Conservation (phyloP, 2,888 invertebrate genomes). For the Chironomus riparius region DNA sequence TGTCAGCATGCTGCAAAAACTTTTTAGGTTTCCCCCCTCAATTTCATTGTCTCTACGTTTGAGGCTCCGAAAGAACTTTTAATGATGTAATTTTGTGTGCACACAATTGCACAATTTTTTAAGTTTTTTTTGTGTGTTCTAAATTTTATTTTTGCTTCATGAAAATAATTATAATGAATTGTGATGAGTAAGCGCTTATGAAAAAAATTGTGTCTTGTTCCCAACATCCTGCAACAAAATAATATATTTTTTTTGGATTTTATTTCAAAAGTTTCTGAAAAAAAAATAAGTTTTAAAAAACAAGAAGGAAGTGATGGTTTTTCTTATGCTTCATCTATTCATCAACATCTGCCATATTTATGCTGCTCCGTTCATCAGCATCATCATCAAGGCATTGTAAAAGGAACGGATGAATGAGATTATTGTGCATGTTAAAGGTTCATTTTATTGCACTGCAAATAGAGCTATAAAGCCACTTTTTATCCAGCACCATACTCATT, state of each 20-base stretch:
- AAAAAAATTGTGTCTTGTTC: too few species aligned
- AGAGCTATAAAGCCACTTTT: conserved; percentile 18
- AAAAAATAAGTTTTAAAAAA: not conserved
- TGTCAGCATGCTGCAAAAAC: not conserved
- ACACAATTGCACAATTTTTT: not conserved
- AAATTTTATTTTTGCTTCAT: too few species aligned
- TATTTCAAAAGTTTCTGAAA: not conserved
- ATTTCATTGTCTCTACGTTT: not conserved
- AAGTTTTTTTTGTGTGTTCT: too few species aligned
- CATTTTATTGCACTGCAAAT: conserved; percentile 19
- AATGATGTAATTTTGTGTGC: conserved; percentile 12
- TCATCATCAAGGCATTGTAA: not conserved
- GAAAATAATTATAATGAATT: not conserved
- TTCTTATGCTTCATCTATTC: not conserved
- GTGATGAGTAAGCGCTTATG: not conserved
- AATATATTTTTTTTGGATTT: not conserved
- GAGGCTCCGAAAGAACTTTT: not conserved
- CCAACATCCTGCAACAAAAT: too few species aligned
- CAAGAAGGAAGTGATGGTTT: conserved; percentile 16
- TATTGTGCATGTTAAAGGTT: conserved; percentile 25
- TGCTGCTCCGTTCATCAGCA: not conserved
- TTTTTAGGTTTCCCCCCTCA: not conserved
- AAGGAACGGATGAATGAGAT: not conserved
- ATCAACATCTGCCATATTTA: not conserved
- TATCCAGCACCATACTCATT: not conserved